These are phyloP conservation scores for Cyaniris semiargus DNA, from an alignment of 2,888 invertebrate species.

Conservation along the genomic window DNA sequence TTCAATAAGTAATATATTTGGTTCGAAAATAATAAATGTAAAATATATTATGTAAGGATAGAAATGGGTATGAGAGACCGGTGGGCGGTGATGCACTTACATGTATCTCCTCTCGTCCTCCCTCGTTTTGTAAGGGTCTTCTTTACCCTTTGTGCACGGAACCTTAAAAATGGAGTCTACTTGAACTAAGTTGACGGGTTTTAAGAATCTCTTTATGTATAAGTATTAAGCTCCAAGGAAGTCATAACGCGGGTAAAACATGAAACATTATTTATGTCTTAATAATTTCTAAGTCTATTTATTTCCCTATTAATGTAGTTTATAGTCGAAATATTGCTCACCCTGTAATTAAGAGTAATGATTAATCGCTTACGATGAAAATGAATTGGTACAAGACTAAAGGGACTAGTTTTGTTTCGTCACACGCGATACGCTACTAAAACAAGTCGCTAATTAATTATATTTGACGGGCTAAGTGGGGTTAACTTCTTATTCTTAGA, in stretches of 20 bases:
- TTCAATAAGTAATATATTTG: too few relatives aligned
- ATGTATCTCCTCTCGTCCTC: not conserved
- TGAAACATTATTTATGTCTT: not conserved
- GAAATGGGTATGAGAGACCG: not conserved
- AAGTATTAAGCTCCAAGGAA: not conserved
- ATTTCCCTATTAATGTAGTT: not conserved
- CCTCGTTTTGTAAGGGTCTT: not conserved
- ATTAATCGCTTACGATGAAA: slow-evolving; percentile 6
- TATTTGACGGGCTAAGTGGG: slow-evolving; percentile 11
- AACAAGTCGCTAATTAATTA: slow-evolving; percentile 7
- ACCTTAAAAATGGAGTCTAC: not conserved
- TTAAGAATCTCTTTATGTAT: not conserved
- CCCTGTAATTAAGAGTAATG: not conserved
- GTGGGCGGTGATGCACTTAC: not conserved
- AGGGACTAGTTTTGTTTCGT: not conserved
- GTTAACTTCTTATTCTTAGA: not conserved
- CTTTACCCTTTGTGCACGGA: not conserved
- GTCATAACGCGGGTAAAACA: not conserved
- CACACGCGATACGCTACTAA: slow-evolving; percentile 17
- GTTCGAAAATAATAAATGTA: too few relatives aligned
- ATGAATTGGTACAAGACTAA: not conserved
- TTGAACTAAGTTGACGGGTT: not conserved
- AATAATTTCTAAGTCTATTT: not conserved
- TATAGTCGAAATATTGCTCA: not conserved
- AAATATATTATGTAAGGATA: too few relatives aligned